A percentile compares a stretch with the other conserved stretches of the same genome.
Conservation (phyloP, 2,113 vertebrate species). For the Pelmatolapia mariae region DNA sequence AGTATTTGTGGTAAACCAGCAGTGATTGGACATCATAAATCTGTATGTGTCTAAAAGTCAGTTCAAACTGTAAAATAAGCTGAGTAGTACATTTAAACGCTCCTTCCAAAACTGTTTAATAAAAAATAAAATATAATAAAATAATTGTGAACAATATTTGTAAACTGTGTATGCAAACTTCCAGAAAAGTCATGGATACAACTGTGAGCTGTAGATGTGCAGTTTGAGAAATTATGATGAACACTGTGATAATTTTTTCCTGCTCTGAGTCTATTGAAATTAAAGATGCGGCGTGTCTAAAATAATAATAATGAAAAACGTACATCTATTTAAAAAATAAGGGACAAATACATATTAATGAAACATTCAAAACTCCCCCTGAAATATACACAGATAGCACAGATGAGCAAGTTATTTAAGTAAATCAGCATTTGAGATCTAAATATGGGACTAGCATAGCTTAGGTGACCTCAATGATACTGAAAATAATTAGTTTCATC, state of each 20-base stretch:
- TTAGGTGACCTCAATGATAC: background rate
- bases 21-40: background rate
- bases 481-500: background rate
- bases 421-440: background rate
- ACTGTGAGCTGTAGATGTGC: background rate
- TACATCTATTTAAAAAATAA: background rate
- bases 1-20: background rate
- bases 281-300: background rate
- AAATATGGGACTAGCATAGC: background rate
- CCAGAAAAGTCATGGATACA: background rate
- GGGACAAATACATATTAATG: background rate
- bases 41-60: background rate
- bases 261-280: background rate
- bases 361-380: background rate
- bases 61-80: accelerated
- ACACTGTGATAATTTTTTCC: background rate
- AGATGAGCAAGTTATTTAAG: background rate
- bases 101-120: background rate
- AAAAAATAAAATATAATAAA: background rate
- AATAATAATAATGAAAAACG: background rate
- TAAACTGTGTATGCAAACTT: background rate
- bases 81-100: background rate
- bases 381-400: background rate
- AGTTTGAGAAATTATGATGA: background rate
- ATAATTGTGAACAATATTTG: background rate